Conservation (phyloP, 2,797 vertebrate species). For the Brachyalestes nurse region DNA sequence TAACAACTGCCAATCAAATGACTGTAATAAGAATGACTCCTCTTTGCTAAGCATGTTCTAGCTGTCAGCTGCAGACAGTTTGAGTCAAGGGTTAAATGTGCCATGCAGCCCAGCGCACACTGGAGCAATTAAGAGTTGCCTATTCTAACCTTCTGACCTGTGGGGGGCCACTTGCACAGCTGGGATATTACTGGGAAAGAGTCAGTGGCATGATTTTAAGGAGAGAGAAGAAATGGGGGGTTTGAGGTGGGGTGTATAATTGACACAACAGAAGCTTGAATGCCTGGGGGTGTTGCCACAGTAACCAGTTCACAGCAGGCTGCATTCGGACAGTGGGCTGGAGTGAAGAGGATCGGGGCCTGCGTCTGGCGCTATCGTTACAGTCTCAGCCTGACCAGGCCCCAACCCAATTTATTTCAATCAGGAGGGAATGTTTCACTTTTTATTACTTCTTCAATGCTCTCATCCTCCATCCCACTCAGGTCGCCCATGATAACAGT, state of each 20-base stretch:
- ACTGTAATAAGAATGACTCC: constrained; percentile 48
- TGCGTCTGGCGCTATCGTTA: neutral
- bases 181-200: constrained; percentile 54
- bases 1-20: constrained; percentile 55
- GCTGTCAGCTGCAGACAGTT: constrained; percentile 45
- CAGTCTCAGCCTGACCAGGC: constrained; percentile 26
- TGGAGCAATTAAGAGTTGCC: constrained; percentile 57
- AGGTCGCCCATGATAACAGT: constrained; percentile 54
- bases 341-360: neutral
- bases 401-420: constrained; percentile 55
- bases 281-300: constrained; percentile 37
- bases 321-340: constrained; percentile 18
- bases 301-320: constrained; percentile 25
- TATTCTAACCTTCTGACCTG: constrained; percentile 57
- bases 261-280: constrained; percentile 49
- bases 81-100: constrained; percentile 55
- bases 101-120: constrained; percentile 48
- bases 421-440: constrained; percentile 55
- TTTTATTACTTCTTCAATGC: constrained; percentile 60
- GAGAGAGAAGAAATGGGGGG: constrained; percentile 46
- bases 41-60: constrained; percentile 39
- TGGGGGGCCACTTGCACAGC: constrained; percentile 47
- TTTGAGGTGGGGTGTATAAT: constrained; percentile 35
- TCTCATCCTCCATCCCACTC: constrained; percentile 47
- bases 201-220: constrained; percentile 50